Base-by-base conservation (phyloP, 1,140 invertebrate species). In the Nomia melanderi region DNA sequence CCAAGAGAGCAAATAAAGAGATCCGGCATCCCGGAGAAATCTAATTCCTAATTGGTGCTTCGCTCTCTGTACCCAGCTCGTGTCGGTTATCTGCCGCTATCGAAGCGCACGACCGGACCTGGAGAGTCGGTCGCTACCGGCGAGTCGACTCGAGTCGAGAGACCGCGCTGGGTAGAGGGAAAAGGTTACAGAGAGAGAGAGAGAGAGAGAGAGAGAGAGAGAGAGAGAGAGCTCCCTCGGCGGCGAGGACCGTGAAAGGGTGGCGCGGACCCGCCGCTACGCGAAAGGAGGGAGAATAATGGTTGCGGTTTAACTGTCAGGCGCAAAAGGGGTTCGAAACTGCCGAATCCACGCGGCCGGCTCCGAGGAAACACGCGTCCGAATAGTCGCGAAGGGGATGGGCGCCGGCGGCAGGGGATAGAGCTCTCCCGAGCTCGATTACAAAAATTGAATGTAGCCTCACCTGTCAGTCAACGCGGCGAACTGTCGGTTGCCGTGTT, bases 401-500 rank as follows among this genome's bases (percentile, higher is more conserved):
- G n/a, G 33, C 3, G 3, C 33, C 65, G 67, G 79, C 44, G 23
- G 78, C 65, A 62, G 60, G 65, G 53, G 63, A 70, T 75, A 81
- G 56, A 44, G 75, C 44, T 63, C 83, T 85, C 83, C 25, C 79
- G 83, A 79, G 83, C 75, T 85, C 82, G 83, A 85, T 85, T 85
- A 85, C 83, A 85, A 85, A 85, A 85, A 85, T 85, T 84, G 83
- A 85, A 85, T 84, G 83, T 85, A 81, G 82, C 79, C 79, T 84
- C 78, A 84, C 78, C 82, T 81, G 83, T 84, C 83, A 84, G 82
- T 62, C 62, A 62, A 36, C 73, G 65, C 60, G 57, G 74, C 66
- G 65, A 53, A 67, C 66, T 62, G 67, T 53, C 33, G 63, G 82
- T 74, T 77, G 77, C 62, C 81, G 72, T 59, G 81, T 83, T 70